These are phyloP conservation scores for Copsychus sechellarum DNA, from an alignment of 2,113 vertebrate species.

Conservation along the genomic window DNA sequence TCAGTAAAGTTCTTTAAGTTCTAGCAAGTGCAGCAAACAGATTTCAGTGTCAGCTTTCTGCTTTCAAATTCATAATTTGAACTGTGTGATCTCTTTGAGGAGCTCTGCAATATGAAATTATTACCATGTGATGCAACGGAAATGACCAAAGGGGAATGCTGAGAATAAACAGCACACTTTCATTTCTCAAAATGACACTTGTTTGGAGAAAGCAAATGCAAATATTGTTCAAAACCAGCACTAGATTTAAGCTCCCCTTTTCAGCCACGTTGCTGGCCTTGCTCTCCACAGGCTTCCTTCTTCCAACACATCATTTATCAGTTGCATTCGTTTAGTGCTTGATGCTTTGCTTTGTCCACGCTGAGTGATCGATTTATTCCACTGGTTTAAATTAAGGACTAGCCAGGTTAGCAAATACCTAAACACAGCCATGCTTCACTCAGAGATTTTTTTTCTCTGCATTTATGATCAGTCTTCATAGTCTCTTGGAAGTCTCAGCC, in stretches of 20 bases:
- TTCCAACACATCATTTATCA: not conserved
- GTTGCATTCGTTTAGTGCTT: not conserved
- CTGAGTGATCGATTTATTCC: not conserved
- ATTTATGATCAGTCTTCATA: not conserved
- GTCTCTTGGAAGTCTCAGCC: not conserved
- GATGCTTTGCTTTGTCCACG: not conserved
- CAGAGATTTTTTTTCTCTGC: not conserved
- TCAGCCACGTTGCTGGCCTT: not conserved
- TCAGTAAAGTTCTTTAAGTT: not conserved
- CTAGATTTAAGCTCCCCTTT: not conserved
- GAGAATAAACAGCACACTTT: not conserved
- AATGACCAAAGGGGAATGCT: not conserved
- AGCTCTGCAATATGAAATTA: not conserved
- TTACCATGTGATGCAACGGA: not conserved
- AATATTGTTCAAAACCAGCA: not conserved
- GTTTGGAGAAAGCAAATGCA: not conserved
- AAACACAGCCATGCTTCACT: not conserved
- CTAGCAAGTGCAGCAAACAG: not conserved
- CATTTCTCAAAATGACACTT: not conserved
- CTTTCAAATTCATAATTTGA: not conserved
- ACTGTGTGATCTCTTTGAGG: not conserved
- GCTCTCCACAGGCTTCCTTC: not conserved
- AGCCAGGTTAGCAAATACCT: not conserved
- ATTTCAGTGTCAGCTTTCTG: not conserved
- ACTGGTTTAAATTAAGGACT: not conserved